Conservation (phyloP, 1,140 invertebrate species). For the Steinernema feltiae region DNA sequence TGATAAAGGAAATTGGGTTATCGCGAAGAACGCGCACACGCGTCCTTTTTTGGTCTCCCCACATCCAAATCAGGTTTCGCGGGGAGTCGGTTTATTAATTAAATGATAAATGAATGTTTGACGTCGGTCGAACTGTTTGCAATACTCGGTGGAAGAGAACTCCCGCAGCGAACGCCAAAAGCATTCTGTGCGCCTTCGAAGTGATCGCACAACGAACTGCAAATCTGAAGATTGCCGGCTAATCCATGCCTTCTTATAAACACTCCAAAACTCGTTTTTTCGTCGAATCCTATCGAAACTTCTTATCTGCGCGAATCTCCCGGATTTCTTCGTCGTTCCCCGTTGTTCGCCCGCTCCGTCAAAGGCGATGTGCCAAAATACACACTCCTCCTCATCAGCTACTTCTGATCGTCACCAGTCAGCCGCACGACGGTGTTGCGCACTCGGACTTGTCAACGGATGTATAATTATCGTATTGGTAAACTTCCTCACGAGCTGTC, state of each 20-base stretch:
- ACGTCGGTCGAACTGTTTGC: background rate
- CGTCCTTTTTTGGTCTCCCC: background rate
- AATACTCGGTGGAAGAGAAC: background rate
- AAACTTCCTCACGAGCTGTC: constrained; percentile 4
- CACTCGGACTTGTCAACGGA: constrained; percentile 10
- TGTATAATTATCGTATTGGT: constrained; percentile 3
- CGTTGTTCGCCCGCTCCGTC: no score
- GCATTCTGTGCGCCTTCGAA: background rate
- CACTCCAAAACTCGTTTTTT: constrained; percentile 4
- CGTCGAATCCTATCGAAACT: background rate
- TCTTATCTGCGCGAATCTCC: background rate
- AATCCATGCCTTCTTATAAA: background rate
- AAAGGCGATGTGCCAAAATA: background rate
- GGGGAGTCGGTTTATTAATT: background rate
- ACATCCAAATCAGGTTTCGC: background rate
- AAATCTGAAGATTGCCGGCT: background rate
- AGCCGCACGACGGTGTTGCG: background rate
- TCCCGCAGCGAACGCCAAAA: background rate
- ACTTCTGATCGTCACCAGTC: background rate
- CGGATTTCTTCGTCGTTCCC: no score
- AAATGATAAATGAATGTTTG: constrained; percentile 6
- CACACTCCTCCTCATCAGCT: background rate
- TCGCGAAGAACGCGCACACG: background rate
- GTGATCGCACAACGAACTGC: background rate
- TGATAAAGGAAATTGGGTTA: constrained; percentile 7